Evolutionary conservation across 2,888 invertebrate species (phyloP).

Genomic region (Chelonus formosanus): DNA sequence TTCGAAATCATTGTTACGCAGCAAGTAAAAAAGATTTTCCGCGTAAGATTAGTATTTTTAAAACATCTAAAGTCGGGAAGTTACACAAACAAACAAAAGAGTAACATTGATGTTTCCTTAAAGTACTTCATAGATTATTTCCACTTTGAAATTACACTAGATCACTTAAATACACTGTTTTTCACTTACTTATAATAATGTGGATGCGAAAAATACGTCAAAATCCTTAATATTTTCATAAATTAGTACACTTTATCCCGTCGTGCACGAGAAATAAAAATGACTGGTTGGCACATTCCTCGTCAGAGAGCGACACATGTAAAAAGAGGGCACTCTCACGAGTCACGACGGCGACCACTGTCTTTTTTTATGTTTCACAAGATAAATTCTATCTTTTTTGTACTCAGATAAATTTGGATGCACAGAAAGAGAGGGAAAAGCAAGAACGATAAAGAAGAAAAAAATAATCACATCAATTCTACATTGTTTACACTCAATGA

Average conservation of each 20-base stretch:
- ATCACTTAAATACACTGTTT: constrained; percentile 10
- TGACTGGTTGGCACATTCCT: constrained; percentile 57
- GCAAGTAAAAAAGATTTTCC: constrained; percentile 27
- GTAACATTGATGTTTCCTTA: constrained; percentile 33
- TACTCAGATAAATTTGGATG: constrained; percentile 17
- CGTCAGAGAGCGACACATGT: constrained; percentile 50
- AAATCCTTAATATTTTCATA: constrained; percentile 59
- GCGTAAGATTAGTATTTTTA: constrained; percentile 45
- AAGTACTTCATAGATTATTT: not conserved
- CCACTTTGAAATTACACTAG: constrained; percentile 12
- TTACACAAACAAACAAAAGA: constrained; percentile 58
- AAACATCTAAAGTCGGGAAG: constrained; percentile 43
- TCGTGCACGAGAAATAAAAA: constrained; percentile 60
- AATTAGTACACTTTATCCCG: constrained; percentile 60
- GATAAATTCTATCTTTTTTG: constrained; percentile 15
- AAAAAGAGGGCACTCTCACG: constrained; percentile 36
- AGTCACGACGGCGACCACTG: not conserved
- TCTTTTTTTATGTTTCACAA: constrained; percentile 32
- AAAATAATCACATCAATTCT: too few species aligned
- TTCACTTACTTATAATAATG: constrained; percentile 33
- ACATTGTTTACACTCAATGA: too few species aligned
- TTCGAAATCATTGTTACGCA: not conserved
- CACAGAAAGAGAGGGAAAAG: too few species aligned
- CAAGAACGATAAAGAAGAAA: too few species aligned
- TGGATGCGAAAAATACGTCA: constrained; percentile 38